Conservation (phyloP, 2,888 invertebrate genomes). For the Punctoribates punctum region DNA sequence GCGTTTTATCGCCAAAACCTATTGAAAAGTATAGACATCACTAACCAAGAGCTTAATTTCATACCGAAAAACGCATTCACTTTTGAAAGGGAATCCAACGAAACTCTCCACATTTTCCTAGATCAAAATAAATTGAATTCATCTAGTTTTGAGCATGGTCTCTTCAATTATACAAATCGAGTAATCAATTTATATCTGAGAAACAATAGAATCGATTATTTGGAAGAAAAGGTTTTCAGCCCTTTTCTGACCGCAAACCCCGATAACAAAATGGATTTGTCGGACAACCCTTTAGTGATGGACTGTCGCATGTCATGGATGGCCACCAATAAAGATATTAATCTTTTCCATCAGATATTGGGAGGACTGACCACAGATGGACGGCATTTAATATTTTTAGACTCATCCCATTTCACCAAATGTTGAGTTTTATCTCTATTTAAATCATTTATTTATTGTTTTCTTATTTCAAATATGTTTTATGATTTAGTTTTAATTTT, state of each 20-base stretch:
- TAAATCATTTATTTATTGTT: too few relatives aligned
- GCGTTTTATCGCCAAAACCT: slow-evolving; percentile 15
- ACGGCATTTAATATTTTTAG: background rate
- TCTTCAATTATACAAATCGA: slow-evolving; percentile 1
- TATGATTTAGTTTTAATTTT: too few relatives aligned
- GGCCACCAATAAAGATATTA: background rate
- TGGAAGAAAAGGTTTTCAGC: slow-evolving; percentile 1
- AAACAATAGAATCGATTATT: background rate
- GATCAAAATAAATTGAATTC: background rate
- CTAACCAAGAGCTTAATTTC: background rate
- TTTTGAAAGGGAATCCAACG: background rate
- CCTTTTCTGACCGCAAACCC: background rate
- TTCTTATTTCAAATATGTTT: too few relatives aligned
- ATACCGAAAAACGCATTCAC: slow-evolving; percentile 6
- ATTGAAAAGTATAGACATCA: background rate
- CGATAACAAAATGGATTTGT: background rate
- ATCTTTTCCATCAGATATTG: background rate
- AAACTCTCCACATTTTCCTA: background rate
- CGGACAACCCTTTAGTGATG: background rate
- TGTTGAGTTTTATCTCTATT: background rate
- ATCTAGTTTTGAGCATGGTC: background rate
- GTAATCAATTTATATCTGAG: background rate
- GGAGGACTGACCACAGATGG: background rate
- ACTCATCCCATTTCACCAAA: background rate
- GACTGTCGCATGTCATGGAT: slow-evolving; percentile 28